A percentile compares a stretch with the other conserved stretches of the same genome.
phyloP scores from a whole-genome alignment of 1,140 invertebrate genomes.

The Macrocentrus cingulum region DNA sequence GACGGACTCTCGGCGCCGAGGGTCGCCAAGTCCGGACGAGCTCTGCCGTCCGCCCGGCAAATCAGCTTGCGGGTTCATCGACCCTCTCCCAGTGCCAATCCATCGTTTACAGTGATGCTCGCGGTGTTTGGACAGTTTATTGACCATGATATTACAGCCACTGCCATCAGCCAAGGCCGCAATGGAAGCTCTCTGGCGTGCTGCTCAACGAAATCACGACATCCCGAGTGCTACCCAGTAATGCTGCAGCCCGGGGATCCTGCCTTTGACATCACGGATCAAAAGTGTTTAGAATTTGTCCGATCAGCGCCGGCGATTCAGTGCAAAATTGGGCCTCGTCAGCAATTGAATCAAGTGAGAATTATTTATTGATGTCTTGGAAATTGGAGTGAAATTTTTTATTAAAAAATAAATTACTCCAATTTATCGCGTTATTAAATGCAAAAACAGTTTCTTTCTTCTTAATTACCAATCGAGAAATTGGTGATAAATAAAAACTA shows the following conservation, averaged over 20 bases:
- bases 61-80: slow-evolving; percentile 74
- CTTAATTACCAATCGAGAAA: too few relatives aligned
- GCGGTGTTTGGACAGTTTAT: slow-evolving; percentile 94
- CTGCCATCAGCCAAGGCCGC: slow-evolving; percentile 70
- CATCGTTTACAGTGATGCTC: slow-evolving; percentile 77
- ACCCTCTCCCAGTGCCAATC: slow-evolving; percentile 70
- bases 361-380: background rate
- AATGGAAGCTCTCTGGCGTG: slow-evolving; percentile 69
- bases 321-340: slow-evolving; percentile 78
- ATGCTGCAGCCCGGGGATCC: slow-evolving; percentile 68
- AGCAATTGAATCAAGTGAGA: slow-evolving; percentile 84
- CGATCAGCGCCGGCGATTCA: slow-evolving; percentile 82
- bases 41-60: slow-evolving; percentile 72
- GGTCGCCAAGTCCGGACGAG: slow-evolving; percentile 56
- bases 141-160: slow-evolving; percentile 91
- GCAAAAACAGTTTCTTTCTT: too few relatives aligned
- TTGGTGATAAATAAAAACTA: too few relatives aligned
- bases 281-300: slow-evolving; percentile 82
- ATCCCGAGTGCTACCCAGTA: slow-evolving; percentile 85
- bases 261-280: slow-evolving; percentile 65
- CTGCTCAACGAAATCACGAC: slow-evolving; percentile 56
- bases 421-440: too few relatives aligned
- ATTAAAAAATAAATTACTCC: too few relatives aligned
- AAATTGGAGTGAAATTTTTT: too few relatives aligned
- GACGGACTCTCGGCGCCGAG: slow-evolving; percentile 77